These are phyloP conservation scores for Chondrilla cf. caribensis DNA, from an alignment of 37 sponge, comb jelly and placozoan species.

Conservation along the genomic window DNA sequence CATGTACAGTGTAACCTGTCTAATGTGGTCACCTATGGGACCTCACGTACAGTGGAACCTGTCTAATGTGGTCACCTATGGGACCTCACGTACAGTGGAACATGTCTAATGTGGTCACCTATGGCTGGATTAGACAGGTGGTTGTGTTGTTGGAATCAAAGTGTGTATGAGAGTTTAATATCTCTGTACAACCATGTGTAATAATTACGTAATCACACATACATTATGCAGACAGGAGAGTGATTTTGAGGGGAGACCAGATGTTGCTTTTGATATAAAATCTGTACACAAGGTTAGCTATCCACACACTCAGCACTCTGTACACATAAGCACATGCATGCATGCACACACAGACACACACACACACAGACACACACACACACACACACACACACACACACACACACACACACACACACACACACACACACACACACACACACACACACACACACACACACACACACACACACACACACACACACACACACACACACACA, in stretches of 20 bases:
- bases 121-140: too few species aligned
- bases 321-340: conserved; percentile 19
- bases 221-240: background rate
- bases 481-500: conserved; percentile 7
- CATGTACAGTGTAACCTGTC: too few species aligned
- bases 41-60: too few species aligned
- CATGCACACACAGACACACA: conserved; percentile 13
- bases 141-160: too few species aligned
- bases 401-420: conserved; percentile 38
- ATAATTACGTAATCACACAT: too few species aligned
- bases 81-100: too few species aligned
- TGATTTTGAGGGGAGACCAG: background rate
- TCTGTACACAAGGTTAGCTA: background rate
- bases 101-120: too few species aligned
- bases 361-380: conserved; percentile 28
- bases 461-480: conserved; percentile 18
- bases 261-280: background rate
- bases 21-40: too few species aligned
- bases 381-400: conserved; percentile 26
- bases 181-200: too few species aligned
- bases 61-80: too few species aligned
- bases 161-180: too few species aligned
- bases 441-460: conserved; percentile 34
- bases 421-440: conserved; percentile 40
- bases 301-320: background rate